phyloP scores from a whole-genome alignment of 2,113 vertebrate genomes.

The Picathartes gymnocephalus region DNA sequence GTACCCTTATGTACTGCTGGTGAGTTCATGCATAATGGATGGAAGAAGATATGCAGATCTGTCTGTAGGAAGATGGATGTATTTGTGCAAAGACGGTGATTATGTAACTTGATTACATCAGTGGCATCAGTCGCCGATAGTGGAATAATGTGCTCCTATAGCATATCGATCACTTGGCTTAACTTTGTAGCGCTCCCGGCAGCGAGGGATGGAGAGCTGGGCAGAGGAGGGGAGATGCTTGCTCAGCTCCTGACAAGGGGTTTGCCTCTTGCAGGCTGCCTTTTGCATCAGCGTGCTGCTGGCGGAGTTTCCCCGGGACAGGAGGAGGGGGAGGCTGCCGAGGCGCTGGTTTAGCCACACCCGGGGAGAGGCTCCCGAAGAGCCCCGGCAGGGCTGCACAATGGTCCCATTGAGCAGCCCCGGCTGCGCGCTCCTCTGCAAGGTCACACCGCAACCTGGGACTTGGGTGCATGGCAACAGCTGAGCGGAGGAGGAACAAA shows the following conservation, averaged over 20 bases:
- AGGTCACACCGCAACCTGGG: conserved; percentile 68
- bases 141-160: conserved; percentile 57
- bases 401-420: conserved; percentile 63
- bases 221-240: conserved; percentile 7
- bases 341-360: conserved; percentile 57
- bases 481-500: conserved; percentile 54
- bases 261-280: conserved; percentile 54
- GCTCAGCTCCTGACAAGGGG: conserved; percentile 49
- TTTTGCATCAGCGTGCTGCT: conserved; percentile 43
- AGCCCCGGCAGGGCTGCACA: conserved; percentile 46
- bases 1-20: conserved; percentile 68
- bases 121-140: conserved; percentile 72
- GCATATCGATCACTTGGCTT: conserved; percentile 55
- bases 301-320: conserved; percentile 63
- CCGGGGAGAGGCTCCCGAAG: conserved; percentile 34
- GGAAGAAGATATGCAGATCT: conserved; percentile 70
- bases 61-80: conserved; percentile 76
- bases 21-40: conserved; percentile 72
- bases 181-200: conserved; percentile 67
- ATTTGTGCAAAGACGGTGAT: conserved; percentile 74
- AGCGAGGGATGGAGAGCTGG: conserved; percentile 25
- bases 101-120: conserved; percentile 83
- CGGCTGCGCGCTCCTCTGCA: conserved; percentile 45
- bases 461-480: conserved; percentile 39
- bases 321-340: conserved; percentile 26